Evolutionary conservation across 2,113 vertebrate genomes (phyloP).

Genomic region (Alligator sinensis): DNA sequence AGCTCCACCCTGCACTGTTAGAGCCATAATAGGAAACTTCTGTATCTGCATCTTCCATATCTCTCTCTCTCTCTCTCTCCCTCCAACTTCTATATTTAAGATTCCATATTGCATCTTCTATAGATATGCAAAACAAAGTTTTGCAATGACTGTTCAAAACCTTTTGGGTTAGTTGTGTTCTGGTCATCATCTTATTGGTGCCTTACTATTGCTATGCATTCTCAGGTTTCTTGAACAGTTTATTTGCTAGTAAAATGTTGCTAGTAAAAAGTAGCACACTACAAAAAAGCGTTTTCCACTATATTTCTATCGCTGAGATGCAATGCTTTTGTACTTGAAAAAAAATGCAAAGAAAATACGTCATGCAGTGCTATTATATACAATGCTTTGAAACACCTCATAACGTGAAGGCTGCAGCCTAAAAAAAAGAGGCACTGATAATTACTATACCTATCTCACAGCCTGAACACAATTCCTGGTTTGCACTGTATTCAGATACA

Average conservation of each 20-base stretch:
- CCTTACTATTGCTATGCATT: conserved; percentile 7
- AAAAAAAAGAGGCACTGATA: background rate
- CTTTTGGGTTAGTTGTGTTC: background rate
- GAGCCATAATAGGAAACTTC: too few species aligned
- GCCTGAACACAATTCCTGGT: too few species aligned
- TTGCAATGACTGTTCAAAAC: background rate
- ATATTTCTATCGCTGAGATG: background rate
- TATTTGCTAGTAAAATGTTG: background rate
- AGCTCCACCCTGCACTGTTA: too few species aligned
- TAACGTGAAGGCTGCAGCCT: background rate
- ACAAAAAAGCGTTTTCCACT: conserved; percentile 6
- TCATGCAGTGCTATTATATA: background rate
- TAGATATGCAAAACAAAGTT: background rate
- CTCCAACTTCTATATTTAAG: too few species aligned
- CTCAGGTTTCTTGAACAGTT: conserved; percentile 5
- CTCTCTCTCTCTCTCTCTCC: too few species aligned
- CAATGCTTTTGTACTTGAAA: background rate
- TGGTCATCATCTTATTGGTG: too few species aligned
- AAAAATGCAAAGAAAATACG: conserved; percentile 5
- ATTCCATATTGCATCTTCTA: too few species aligned
- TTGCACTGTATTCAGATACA: background rate
- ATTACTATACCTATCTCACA: too few species aligned
- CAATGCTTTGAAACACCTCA: background rate
- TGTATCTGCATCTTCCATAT: too few species aligned
- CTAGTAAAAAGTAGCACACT: background rate